phyloP scores from a whole-genome alignment of 2,113 vertebrate genomes.

The Miniopterus natalensis region DNA sequence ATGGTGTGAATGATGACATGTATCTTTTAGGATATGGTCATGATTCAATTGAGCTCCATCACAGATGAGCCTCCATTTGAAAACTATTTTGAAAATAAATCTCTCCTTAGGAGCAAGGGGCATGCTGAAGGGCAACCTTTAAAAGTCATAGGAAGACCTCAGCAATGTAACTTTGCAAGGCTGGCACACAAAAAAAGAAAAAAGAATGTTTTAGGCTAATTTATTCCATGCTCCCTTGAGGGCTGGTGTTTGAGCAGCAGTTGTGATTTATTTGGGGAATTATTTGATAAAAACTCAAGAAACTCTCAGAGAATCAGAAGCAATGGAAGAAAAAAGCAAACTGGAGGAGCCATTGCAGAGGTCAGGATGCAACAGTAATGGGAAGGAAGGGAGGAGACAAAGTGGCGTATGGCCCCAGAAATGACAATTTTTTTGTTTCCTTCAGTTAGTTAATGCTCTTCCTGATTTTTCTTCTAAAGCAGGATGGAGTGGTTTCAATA shows the following conservation, averaged over 20 bases:
- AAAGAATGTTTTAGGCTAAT: neutral
- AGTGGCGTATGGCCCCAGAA: neutral
- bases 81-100: slow-evolving; percentile 42
- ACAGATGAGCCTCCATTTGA: neutral
- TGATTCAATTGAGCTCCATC: neutral
- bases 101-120: neutral
- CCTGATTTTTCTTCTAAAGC: neutral
- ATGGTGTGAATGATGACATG: neutral
- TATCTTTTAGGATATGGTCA: neutral
- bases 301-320: slow-evolving; percentile 21
- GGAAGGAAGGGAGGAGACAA: neutral
- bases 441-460: neutral
- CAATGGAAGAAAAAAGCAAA: neutral
- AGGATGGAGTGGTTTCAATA: slow-evolving; percentile 15
- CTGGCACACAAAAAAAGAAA: neutral
- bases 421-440: neutral
- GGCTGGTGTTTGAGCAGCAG: neutral
- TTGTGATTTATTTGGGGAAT: neutral
- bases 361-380: neutral
- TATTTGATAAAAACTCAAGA: slow-evolving; percentile 29
- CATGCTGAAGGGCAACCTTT: neutral
- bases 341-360: neutral
- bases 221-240: neutral
- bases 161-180: neutral
- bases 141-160: neutral